Conservation (phyloP, 2,888 invertebrate genomes). For the Chymomyza fuscimana region DNA sequence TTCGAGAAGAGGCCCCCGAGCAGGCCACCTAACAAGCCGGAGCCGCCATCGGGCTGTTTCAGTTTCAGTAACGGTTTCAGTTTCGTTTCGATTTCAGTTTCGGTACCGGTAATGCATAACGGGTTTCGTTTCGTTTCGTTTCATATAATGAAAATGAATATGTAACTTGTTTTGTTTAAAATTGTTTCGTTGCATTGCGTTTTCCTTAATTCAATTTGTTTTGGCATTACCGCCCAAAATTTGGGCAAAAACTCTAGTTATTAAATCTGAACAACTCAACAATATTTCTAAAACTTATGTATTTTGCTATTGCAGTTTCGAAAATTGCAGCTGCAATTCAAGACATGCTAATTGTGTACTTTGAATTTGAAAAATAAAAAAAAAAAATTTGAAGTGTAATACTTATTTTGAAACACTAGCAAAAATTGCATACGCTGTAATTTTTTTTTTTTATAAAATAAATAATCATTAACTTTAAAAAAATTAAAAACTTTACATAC, state of each 20-base stretch:
- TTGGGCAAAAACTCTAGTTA: slow-evolving; percentile 31
- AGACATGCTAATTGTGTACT: slow-evolving; percentile 62
- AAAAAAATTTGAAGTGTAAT: slow-evolving; percentile 8
- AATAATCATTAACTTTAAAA: slow-evolving; percentile 21
- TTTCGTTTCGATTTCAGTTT: slow-evolving; percentile 56
- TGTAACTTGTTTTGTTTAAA: slow-evolving; percentile 72
- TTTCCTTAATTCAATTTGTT: slow-evolving; percentile 2
- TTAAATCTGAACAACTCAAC: slow-evolving; percentile 43
- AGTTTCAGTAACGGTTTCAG: slow-evolving; percentile 20
- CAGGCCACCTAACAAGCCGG: slow-evolving; percentile 79
- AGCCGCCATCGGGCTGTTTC: slow-evolving; percentile 78
- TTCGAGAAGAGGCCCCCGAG: slow-evolving; percentile 79
- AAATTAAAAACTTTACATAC: slow-evolving; percentile 62
- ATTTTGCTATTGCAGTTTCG: slow-evolving; percentile 39
- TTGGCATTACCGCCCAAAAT: slow-evolving; percentile 32
- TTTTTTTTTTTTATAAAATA: slow-evolving; percentile 34
- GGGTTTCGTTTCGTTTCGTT: slow-evolving; percentile 44
- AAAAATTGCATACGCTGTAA: slow-evolving; percentile 55
- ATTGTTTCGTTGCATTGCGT: slow-evolving; percentile 67
- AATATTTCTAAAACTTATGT: slow-evolving; percentile 39
- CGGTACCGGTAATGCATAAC: slow-evolving; percentile 46
- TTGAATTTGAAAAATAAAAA: slow-evolving; percentile 20
- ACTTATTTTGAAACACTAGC: slow-evolving; percentile 48
- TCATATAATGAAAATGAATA: slow-evolving; percentile 74
- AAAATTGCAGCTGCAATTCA: slow-evolving; percentile 43